Conservation (phyloP, 2,888 invertebrate genomes). For the Cephonodes hylas region DNA sequence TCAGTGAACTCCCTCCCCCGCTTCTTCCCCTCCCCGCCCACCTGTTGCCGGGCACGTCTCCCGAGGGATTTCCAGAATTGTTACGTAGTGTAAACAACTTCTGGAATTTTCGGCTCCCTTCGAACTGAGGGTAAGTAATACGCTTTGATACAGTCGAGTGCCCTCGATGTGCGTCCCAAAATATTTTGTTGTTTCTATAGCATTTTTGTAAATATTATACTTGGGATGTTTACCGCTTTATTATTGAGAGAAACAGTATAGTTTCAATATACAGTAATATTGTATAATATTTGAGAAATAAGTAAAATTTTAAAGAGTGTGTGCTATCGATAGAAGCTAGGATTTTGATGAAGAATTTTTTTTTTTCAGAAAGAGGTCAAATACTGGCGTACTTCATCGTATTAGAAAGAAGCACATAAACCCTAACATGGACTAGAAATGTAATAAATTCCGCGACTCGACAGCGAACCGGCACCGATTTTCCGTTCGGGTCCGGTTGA, state of each 20-base stretch:
- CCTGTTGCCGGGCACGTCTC: background rate
- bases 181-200: background rate
- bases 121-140: background rate
- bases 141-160: background rate
- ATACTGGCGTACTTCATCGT: too few relatives aligned
- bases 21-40: background rate
- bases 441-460: background rate
- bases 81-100: background rate
- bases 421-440: background rate
- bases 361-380: too few relatives aligned
- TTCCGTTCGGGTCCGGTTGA: slow-evolving; percentile 25
- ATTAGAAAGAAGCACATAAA: too few relatives aligned
- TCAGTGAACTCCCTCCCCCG: background rate
- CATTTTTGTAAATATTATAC: background rate
- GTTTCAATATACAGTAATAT: background rate
- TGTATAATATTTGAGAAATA: too few relatives aligned
- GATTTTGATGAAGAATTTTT: too few relatives aligned
- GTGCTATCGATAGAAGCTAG: too few relatives aligned
- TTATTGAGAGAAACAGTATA: background rate
- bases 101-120: background rate
- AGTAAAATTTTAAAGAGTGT: too few relatives aligned
- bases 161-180: background rate
- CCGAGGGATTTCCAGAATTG: background rate
- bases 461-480: slow-evolving; percentile 19
- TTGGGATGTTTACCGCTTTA: background rate